A percentile compares a stretch with the other conserved stretches of the same genome.
Conservation (phyloP, 2,113 vertebrate genomes). For the Cyanoramphus novaezelandiae region DNA sequence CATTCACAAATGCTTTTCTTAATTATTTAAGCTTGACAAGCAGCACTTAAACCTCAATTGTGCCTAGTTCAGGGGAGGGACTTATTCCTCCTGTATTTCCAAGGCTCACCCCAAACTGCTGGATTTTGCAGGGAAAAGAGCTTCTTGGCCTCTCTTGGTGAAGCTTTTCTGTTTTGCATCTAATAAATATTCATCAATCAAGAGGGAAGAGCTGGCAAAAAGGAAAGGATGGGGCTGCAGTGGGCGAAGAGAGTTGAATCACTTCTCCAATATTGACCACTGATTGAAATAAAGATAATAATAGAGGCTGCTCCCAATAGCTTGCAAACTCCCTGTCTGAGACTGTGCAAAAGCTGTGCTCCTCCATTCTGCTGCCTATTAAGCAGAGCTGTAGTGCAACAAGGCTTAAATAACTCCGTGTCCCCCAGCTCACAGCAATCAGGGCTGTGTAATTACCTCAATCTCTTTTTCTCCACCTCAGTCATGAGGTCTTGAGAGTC, state of each 20-base stretch:
- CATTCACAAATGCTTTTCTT: neutral
- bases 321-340: neutral
- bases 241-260: neutral
- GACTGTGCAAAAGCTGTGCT: neutral
- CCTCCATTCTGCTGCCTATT: neutral
- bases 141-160: neutral
- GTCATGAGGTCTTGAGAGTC: neutral
- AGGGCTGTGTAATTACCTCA: neutral
- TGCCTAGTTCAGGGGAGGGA: neutral
- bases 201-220: neutral
- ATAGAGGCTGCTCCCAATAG: neutral
- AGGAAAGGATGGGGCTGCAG: neutral
- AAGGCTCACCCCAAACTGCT: neutral
- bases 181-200: neutral
- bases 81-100: neutral
- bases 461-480: neutral
- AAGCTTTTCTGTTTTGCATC: neutral
- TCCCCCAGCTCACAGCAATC: rapidly evolving
- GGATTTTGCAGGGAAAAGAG: neutral
- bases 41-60: neutral
- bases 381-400: neutral
- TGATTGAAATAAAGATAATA: neutral
- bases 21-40: neutral
- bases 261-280: rapidly evolving
- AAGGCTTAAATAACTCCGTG: rapidly evolving